Conservation (phyloP, 2,888 invertebrate genomes). For the Pilophorus perplexus region DNA sequence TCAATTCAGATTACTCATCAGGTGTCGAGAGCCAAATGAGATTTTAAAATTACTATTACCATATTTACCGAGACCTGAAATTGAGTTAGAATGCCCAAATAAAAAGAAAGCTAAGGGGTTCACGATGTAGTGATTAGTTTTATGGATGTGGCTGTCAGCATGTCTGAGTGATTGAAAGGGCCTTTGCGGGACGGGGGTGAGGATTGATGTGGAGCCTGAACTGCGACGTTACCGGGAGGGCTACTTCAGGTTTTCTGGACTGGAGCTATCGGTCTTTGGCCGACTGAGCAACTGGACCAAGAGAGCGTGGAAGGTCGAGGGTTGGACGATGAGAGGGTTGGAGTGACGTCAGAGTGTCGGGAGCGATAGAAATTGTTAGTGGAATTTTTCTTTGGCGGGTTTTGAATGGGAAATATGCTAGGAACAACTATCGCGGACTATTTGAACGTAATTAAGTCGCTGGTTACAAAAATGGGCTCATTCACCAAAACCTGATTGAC, state of each 20-base stretch:
- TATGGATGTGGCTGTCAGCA: conserved; percentile 26
- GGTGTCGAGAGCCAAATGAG: conserved; percentile 27
- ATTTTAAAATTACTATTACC: conserved; percentile 14
- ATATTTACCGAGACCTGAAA: conserved; percentile 16
- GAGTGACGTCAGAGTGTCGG: too few relatives aligned
- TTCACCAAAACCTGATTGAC: too few relatives aligned
- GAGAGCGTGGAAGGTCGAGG: not conserved
- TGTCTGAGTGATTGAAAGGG: conserved; percentile 30
- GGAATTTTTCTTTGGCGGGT: too few relatives aligned
- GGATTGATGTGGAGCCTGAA: conserved; percentile 14
- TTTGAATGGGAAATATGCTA: too few relatives aligned
- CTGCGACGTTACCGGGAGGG: not conserved
- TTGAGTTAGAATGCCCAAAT: conserved; percentile 32
- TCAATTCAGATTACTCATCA: conserved; percentile 27
- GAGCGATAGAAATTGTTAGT: too few relatives aligned
- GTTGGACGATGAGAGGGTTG: not conserved
- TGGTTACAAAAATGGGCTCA: too few relatives aligned
- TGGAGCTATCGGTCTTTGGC: conserved; percentile 15
- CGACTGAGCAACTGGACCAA: not conserved
- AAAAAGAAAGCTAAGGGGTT: conserved; percentile 15
- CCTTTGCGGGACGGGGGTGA: not conserved
- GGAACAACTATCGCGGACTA: too few relatives aligned
- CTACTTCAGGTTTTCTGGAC: conserved; percentile 30
- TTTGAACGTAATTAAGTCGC: too few relatives aligned
- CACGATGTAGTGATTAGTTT: conserved; percentile 36